Conservation (phyloP, 1,140 invertebrate genomes). For the Drosophila lacertosa region DNA sequence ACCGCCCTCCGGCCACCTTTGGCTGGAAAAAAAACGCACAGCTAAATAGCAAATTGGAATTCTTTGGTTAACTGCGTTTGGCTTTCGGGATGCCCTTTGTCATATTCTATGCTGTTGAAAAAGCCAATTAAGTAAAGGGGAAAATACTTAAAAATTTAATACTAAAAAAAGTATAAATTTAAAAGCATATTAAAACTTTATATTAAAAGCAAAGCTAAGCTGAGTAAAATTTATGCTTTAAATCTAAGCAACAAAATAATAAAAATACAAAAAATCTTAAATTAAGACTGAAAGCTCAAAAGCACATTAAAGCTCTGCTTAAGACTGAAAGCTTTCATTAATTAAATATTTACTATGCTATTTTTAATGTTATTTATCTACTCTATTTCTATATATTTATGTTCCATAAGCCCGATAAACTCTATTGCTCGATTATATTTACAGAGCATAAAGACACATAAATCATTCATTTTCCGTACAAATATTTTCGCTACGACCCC, state of each 20-base stretch:
- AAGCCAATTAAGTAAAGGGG: neutral
- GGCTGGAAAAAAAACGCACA: slow-evolving; percentile 36
- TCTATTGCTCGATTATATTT: neutral
- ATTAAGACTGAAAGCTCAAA: no score
- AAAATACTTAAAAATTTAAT: neutral
- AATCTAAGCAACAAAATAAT: no score
- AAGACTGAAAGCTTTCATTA: neutral
- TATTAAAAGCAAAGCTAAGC: no score
- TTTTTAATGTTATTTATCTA: neutral
- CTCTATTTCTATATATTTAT: neutral
- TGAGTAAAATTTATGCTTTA: no score
- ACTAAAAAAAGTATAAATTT: no score
- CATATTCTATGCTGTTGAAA: neutral
- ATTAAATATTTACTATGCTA: neutral
- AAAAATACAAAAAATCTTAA: neutral
- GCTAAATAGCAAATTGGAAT: slow-evolving; percentile 36
- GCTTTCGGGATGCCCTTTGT: neutral
- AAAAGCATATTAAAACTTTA: no score
- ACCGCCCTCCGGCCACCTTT: slow-evolving; percentile 17
- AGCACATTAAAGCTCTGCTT: neutral
- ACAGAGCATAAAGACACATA: slow-evolving; percentile 43
- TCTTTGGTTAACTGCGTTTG: slow-evolving; percentile 9
- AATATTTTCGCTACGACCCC: slow-evolving; percentile 14
- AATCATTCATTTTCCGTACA: slow-evolving; percentile 48
- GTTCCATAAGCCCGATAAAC: neutral